Base-by-base conservation (phyloP, 2,797 vertebrate genomes). In the Esox lucius region DNA sequence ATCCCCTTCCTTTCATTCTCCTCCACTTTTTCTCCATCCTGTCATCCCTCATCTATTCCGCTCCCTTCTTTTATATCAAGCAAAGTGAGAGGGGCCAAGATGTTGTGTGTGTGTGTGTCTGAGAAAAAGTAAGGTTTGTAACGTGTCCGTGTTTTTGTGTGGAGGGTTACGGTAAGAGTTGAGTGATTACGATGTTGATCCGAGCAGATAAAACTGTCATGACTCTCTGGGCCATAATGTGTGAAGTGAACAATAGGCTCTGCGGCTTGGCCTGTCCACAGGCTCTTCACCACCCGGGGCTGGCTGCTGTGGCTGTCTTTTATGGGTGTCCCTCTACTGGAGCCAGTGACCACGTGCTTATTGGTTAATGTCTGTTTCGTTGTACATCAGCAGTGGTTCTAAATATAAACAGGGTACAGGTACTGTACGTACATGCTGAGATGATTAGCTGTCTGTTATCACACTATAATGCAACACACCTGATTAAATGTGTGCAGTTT, bases 401-500 rank as follows among this genome's bases (percentile, higher is more conserved):
- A 76, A 87, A 87, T 83, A 75, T 89, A 89, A 88, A 90, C 82
- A 85, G 71, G 69, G 70, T 83, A 81, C 78, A 77, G 81, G 86
- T 88, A 86, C 81, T 80, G 78, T 76, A 70, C 83, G 87, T 85
- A 86, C 83, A 70, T 31, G 28, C 31, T 31, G 28, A 72, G 62
- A 71, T 85, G 82, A 86, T 88, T 86, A 85, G 75, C 71, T 76
- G 77, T 77, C 59, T 15, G 78, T 6, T 31, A 3, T 31, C 31
- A 31, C 28, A 31, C 28, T 31, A 31, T 31, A 31, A n/a, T n/a
- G n/a, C n/a, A n/a, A 31, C 28, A 31, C 1, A 31, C 28, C 28
- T 31, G 1, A 31, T 31, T 31, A 31, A 3, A 31, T 1, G 1
- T 31, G 28, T 31, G 28, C 28, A 31, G 28, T 31, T 3, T 31